phyloP scores from a whole-genome alignment of 2,797 vertebrate species.

The Muscicapa comitata region DNA sequence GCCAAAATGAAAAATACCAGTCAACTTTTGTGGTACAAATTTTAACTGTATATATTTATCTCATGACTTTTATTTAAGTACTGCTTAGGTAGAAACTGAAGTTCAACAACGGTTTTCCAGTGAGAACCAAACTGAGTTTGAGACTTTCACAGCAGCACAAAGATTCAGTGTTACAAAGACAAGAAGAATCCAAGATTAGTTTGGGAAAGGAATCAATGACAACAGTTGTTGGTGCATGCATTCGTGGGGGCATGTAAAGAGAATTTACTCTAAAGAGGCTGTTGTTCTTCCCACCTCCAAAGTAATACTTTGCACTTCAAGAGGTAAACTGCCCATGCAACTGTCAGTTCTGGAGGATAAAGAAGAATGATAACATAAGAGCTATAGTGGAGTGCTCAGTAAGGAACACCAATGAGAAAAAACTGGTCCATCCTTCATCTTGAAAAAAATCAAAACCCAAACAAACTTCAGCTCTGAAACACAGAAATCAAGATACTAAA shows the following conservation, averaged over 20 bases:
- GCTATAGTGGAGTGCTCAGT: neutral
- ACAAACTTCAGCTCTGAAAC: neutral
- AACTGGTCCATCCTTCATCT: neutral
- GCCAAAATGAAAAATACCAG: neutral
- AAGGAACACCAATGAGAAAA: neutral
- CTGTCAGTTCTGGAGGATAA: neutral
- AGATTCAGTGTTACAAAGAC: neutral
- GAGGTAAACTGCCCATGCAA: conserved; percentile 43
- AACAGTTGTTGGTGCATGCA: conserved; percentile 12
- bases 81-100: neutral
- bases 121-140: neutral
- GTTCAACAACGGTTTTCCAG: neutral
- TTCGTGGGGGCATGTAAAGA: conserved; percentile 14
- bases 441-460: neutral
- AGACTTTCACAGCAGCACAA: neutral
- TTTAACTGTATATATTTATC: neutral
- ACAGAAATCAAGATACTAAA: neutral
- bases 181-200: neutral
- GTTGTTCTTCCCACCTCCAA: conserved; percentile 51
- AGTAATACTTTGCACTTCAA: conserved; percentile 46
- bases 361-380: neutral
- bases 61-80: neutral
- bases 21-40: neutral
- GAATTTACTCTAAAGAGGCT: conserved; percentile 24
- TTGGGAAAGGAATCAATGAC: neutral